A percentile compares a stretch with the other conserved stretches of the same genome.
Evolutionary conservation across 2,113 vertebrate species (phyloP).

Genomic region (Eulacestoma nigropectus): DNA sequence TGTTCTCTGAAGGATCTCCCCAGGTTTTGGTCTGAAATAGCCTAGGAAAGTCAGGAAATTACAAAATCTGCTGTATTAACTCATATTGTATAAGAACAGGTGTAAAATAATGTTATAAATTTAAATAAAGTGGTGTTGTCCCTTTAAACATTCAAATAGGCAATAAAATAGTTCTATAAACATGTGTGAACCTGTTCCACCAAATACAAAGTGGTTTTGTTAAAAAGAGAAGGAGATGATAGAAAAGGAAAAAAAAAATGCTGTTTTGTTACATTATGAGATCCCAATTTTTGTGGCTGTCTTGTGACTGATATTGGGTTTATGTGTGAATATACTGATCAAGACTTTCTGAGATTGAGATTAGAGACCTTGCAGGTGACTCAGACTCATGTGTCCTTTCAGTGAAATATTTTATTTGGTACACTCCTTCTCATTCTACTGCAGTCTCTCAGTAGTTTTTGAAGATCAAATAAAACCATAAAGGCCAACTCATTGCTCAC

Average conservation of each 20-base stretch:
- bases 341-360: not conserved
- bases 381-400: not conserved
- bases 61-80: not conserved
- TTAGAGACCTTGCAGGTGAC: not conserved
- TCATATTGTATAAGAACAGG: not conserved
- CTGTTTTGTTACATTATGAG: not conserved
- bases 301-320: not conserved
- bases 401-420: not conserved
- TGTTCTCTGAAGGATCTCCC: not conserved
- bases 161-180: slow-evolving; percentile 27
- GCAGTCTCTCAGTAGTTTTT: not conserved
- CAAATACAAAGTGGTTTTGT: slow-evolving; percentile 2
- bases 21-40: not conserved
- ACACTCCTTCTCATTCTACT: not conserved
- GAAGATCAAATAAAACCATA: not conserved
- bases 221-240: not conserved
- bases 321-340: not conserved
- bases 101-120: slow-evolving; percentile 30
- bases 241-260: not conserved
- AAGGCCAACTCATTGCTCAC: not conserved
- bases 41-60: not conserved
- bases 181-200: not conserved
- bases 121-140: slow-evolving; percentile 41
- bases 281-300: not conserved
- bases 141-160: slow-evolving; percentile 37